Evolutionary conservation across 2,113 vertebrate species (phyloP), one percentile per base, ranked within the genome.

Genomic region (Microcebus ravelobensis): DNA sequence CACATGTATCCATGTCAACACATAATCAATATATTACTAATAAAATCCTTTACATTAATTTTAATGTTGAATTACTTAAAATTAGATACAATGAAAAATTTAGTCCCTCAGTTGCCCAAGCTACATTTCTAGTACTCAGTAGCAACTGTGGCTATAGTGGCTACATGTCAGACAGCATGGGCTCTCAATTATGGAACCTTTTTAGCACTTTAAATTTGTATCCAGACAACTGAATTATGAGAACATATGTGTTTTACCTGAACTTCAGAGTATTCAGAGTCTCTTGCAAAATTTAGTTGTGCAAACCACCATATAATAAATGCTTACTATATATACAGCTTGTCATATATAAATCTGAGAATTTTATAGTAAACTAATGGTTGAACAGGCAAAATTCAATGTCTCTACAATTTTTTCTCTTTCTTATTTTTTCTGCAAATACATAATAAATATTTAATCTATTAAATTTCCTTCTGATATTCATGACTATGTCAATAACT

Each of bases 61-160:
- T 87, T 67, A 83, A 42, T 84, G 20, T 86, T 61, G 68, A 83
- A 90, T 67, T 81, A 85, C 68, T 65, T 76, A 70, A 88, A 71
- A 61, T 85, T 71, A 94, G 50, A 87, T 87, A 67, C 63, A 89
- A 61, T 70, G 21, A 42, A 29, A 42, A 71, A 36, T 63, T 8
- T 48, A 65, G 27, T 57, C 61, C 67, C 45, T 82, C 27, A 6
- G 61, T 18, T 42, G 48, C 1, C 18, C 7, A 55, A 29, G 39
- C 20, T 88, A 70, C 27, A 27, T 70, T 59, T 50, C 70, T 81
- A 25, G 5, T 31, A 50, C 71, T 96, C 20, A 81, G 4, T 6
- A 48, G 25, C 20, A n/a, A 45, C 3, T 5, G 11, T 48, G 18
- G 59, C n/a, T 59, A 42, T 59, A 42, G 29, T 59, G 34, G 71